phyloP scores from a whole-genome alignment of 2,113 vertebrate species.

The Bos indicus region DNA sequence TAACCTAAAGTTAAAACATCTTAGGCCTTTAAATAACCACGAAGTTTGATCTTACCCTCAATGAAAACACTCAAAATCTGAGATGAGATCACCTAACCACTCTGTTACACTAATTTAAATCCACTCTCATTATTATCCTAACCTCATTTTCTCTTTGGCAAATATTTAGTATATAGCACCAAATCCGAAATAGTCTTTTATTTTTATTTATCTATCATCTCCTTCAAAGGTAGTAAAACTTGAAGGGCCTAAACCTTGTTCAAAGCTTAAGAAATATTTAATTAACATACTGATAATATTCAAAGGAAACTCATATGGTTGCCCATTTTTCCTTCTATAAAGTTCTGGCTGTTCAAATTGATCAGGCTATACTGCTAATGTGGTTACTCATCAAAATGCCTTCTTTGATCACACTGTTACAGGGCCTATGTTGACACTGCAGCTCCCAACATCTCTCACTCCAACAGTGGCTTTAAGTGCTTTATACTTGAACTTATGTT shows the following conservation, averaged over 20 bases:
- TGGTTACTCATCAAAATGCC: not conserved
- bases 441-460: too few relatives aligned
- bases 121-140: not conserved
- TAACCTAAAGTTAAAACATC: not conserved
- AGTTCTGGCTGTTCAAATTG: not conserved
- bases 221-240: constrained; percentile 25
- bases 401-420: not conserved
- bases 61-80: constrained; percentile 12
- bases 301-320: not conserved
- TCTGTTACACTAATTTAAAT: constrained; percentile 5
- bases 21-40: not conserved
- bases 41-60: not conserved
- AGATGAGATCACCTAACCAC: not conserved
- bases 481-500: not conserved
- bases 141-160: not conserved
- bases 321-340: not conserved
- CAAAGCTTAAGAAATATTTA: not conserved
- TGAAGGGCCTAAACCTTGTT: not conserved
- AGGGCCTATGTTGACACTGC: not conserved
- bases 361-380: not conserved
- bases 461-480: not conserved
- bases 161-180: not conserved
- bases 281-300: not conserved
- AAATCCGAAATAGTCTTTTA: not conserved
- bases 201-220: not conserved